Evolutionary conservation across 2,113 vertebrate species (phyloP), one percentile per base, ranked within the genome.

Genomic region (Melanostigma gelatinosum): DNA sequence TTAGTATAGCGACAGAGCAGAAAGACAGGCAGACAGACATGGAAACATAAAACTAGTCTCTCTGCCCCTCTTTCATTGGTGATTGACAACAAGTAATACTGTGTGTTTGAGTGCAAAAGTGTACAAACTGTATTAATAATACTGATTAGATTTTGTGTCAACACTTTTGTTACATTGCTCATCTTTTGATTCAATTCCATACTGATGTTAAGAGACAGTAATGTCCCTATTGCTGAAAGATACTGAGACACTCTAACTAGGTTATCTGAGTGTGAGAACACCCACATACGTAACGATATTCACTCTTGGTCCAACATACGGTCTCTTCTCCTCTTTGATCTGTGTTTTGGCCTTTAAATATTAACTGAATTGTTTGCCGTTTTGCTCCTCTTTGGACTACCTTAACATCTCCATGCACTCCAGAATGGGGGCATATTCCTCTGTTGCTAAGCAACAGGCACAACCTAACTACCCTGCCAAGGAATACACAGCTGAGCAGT

Each of bases 401-500:
- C 81, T 87, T 75, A 83, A 85, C 84, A 89, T 82, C 50, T 36
- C 42, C 64, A 58, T 62, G 69, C 78, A 75, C 79, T 80, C 62
- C 68, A 87, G 82, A 87, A 79, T 69, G 57, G 70, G 67, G 76
- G 84, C 64, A 82, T 91, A 85, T 91, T 88, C 50, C 70, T 87
- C 90, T 79, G 94, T 95, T 94, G 91, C 94, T 90, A 89, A 84
- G 95, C 94, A 95, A 95, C 95, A 89, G 83, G 87, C 79, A 88
- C 87, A 83, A 78, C 83, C 86, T 91, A 93, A 94, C 87, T 88
- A 93, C 88, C 87, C 68, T 89, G 88, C 85, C 85, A 85, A 84
- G 78, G 89, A 92, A 87, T 73, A 87, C 85, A 91, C 86, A 87
- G 82, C 87, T 65, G 83, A 83, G 86, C 81, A 67, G 89, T 90